phyloP scores from a whole-genome alignment of 2,113 vertebrate species.

The Dinomys branickii region DNA sequence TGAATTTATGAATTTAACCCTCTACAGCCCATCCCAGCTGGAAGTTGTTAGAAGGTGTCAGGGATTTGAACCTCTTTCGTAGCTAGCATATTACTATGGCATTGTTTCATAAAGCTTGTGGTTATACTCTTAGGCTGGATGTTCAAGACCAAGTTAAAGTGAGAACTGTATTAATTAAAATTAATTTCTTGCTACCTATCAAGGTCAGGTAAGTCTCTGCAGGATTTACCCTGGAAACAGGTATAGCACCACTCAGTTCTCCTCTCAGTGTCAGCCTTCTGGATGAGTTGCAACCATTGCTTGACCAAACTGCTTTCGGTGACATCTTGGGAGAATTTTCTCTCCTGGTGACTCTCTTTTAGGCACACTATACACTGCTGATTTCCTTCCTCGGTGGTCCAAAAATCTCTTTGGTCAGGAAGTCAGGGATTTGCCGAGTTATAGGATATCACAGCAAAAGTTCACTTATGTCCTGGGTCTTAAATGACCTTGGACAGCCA shows the following conservation, averaged over 20 bases:
- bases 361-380: not conserved
- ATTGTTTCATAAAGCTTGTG: not conserved
- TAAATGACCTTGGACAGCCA: not conserved
- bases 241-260: not conserved
- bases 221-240: not conserved
- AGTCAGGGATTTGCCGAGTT: not conserved
- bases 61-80: not conserved
- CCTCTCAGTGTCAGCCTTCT: not conserved
- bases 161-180: not conserved
- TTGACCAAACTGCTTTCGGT: not conserved
- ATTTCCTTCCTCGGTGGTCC: not conserved
- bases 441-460: not conserved
- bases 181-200: not conserved
- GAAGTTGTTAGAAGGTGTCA: not conserved
- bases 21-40: not conserved
- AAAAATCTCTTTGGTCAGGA: not conserved
- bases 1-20: not conserved
- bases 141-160: not conserved
- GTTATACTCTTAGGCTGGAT: not conserved
- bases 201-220: not conserved
- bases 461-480: not conserved
- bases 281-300: not conserved
- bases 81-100: not conserved
- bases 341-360: not conserved
- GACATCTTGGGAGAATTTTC: not conserved